A percentile compares a stretch with the other conserved stretches of the same genome.
These are phyloP conservation scores for Lottia scabra DNA, from an alignment of 2,888 invertebrate species.

Conservation along the genomic window DNA sequence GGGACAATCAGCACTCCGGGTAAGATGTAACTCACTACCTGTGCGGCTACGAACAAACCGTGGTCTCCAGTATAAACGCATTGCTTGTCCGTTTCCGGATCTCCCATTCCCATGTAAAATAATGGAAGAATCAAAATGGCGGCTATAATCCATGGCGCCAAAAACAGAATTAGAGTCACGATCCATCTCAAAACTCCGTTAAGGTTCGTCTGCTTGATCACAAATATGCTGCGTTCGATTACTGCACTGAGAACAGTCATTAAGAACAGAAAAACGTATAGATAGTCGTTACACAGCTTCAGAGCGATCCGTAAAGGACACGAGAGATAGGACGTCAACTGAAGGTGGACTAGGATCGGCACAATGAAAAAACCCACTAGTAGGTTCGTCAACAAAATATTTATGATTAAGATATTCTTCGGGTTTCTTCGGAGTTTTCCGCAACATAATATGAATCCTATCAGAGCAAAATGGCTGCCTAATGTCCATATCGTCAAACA, in stretches of 20 bases:
- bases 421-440: background rate
- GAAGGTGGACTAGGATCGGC: background rate
- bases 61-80: background rate
- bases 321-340: background rate
- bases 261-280: background rate
- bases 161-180: background rate
- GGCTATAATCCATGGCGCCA: background rate
- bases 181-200: background rate
- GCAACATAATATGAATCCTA: background rate
- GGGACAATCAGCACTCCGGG: background rate
- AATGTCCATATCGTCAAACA: background rate
- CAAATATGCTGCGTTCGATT: background rate
- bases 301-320: background rate
- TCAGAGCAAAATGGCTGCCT: constrained; percentile 1
- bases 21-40: background rate
- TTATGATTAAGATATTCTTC: background rate
- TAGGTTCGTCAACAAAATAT: background rate
- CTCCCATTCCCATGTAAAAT: background rate
- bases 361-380: background rate
- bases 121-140: background rate
- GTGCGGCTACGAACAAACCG: background rate
- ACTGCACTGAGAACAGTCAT: background rate
- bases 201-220: background rate
- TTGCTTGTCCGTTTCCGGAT: background rate
- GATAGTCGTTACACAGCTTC: background rate